Conservation (phyloP, 2,113 vertebrate species). For the Picathartes gymnocephalus region DNA sequence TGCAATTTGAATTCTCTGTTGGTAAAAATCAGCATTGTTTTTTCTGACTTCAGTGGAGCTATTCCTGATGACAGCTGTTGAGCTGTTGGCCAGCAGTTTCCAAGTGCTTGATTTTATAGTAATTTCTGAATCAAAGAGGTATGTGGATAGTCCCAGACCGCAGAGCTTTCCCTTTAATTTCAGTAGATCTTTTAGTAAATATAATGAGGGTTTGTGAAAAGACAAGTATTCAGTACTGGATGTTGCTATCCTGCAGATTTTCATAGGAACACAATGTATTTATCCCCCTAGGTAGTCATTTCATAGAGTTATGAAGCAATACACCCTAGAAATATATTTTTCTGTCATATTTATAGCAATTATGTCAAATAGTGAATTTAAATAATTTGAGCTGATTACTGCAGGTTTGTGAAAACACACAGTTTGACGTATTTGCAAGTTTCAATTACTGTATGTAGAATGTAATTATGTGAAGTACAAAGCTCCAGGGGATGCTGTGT, state of each 20-base stretch:
- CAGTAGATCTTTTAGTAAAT: neutral
- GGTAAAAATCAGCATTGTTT: neutral
- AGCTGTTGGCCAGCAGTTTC: neutral
- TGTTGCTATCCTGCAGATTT: neutral
- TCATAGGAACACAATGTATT: neutral
- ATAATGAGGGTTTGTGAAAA: neutral
- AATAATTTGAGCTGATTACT: slow-evolving; percentile 65
- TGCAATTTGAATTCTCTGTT: neutral
- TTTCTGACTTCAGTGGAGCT: neutral
- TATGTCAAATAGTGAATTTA: slow-evolving; percentile 61
- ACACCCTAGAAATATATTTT: slow-evolving; percentile 30
- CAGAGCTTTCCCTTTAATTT: neutral
- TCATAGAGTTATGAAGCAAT: slow-evolving; percentile 18
- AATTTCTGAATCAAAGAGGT: neutral
- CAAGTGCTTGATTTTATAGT: neutral
- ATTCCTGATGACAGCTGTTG: neutral
- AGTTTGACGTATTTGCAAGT: slow-evolving; percentile 51
- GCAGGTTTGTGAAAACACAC: slow-evolving; percentile 62
- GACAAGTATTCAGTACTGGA: neutral
- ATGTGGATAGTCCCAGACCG: fast-evolving
- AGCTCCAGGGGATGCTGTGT: neutral
- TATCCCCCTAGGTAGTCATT: slow-evolving; percentile 19
- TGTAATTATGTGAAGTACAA: slow-evolving; percentile 52
- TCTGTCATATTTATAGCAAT: slow-evolving; percentile 62
- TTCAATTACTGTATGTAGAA: slow-evolving; percentile 58